Conservation (phyloP, 1,140 invertebrate species). For the Temnothorax longispinosus region DNA sequence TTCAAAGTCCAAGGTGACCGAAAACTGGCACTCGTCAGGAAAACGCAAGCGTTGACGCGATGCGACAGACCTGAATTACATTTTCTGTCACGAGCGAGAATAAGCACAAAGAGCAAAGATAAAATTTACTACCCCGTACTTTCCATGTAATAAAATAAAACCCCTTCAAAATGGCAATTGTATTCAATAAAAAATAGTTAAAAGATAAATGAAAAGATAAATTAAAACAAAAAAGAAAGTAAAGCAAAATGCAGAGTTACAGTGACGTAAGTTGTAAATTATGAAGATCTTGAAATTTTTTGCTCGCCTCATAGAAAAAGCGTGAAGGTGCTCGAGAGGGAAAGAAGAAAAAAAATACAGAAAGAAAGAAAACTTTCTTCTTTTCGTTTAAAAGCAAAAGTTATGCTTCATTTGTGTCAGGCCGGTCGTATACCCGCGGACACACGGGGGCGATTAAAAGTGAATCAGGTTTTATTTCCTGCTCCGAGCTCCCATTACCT, state of each 20-base stretch:
- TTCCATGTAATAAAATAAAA: slow-evolving; percentile 17
- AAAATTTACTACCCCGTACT: neutral
- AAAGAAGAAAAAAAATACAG: neutral
- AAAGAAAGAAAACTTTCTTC: neutral
- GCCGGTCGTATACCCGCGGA: slow-evolving; percentile 28
- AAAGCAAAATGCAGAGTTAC: neutral
- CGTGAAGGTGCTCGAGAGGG: neutral
- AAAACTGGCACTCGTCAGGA: neutral
- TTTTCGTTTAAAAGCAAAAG: slow-evolving; percentile 45
- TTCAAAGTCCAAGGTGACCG: slow-evolving; percentile 27
- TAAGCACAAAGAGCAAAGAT: neutral
- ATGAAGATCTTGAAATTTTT: neutral
- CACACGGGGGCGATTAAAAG: slow-evolving; percentile 66
- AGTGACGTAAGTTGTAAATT: neutral
- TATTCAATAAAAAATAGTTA: neutral
- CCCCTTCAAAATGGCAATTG: neutral
- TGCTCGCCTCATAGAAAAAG: neutral
- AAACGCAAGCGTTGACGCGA: neutral
- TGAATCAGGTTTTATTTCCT: slow-evolving; percentile 75
- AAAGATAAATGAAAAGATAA: neutral
- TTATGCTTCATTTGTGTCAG: slow-evolving; percentile 63
- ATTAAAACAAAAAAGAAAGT: neutral
- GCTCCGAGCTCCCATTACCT: slow-evolving; percentile 69
- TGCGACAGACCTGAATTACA: neutral
- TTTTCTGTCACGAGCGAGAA: neutral